Evolutionary conservation across 2,113 vertebrate species (phyloP).

Genomic region (Ovis aries): ARS-UI_Ramb_v3.0 NC_056073.1:24357501-24358000

Average conservation of each 20-base stretch:
- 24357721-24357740: neutral
- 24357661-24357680: neutral
- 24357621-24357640: neutral
- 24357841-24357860: fast-evolving
- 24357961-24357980: neutral
- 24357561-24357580: neutral
- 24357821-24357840: too few relatives aligned
- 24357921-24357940: neutral
- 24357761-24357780: neutral
- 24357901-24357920: neutral
- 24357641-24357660: neutral
- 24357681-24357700: neutral
- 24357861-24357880: neutral
- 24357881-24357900: neutral
- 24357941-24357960: neutral
- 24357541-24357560: neutral
- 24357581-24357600: neutral
- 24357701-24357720: neutral
- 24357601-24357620: neutral
- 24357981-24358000: neutral
- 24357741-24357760: neutral
- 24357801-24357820: neutral
- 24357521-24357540: neutral
- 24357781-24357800: neutral
- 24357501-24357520: slow-evolving; percentile 11